Percentiles rank a stretch among this genome's conserved stretches.
phyloP scores from a whole-genome alignment of 2,888 invertebrate genomes.

The Pherbina coryleti region DNA sequence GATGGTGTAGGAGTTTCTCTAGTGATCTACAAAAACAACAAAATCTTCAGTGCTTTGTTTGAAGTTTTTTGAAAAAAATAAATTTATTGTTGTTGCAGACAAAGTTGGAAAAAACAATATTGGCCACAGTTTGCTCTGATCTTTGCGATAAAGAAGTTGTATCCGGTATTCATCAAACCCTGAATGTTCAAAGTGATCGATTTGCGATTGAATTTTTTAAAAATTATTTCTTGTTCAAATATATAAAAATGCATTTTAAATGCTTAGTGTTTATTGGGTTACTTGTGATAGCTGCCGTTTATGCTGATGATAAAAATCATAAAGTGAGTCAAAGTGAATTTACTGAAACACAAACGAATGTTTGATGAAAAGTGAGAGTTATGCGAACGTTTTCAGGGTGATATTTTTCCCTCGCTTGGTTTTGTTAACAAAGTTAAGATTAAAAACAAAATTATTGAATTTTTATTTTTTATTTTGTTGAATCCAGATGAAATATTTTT shows the following conservation, averaged over 20 bases:
- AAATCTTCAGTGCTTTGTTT: not conserved
- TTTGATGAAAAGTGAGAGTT: no score
- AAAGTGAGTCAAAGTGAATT: constrained; percentile 37
- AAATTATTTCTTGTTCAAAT: not conserved
- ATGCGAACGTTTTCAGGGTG: no score
- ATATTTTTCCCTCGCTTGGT: no score
- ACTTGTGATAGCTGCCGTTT: not conserved
- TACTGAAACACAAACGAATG: not conserved
- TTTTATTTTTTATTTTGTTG: no score
- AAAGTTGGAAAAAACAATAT: not conserved
- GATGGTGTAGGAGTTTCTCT: constrained; percentile 11
- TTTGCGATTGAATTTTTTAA: not conserved
- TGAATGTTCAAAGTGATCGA: not conserved
- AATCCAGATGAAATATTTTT: no score
- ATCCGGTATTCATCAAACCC: not conserved
- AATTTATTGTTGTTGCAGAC: not conserved
- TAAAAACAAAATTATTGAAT: no score
- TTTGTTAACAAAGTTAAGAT: no score
- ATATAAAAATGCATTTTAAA: constrained; percentile 21
- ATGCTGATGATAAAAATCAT: constrained; percentile 33
- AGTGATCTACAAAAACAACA: constrained; percentile 11
- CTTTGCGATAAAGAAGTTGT: constrained; percentile 6
- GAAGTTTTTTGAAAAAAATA: not conserved
- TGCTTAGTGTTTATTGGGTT: constrained; percentile 3
- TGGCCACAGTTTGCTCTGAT: constrained; percentile 16